These are phyloP conservation scores for Lordiphosa andalusiaca DNA, from an alignment of 2,888 invertebrate species.

Conservation along the genomic window DNA sequence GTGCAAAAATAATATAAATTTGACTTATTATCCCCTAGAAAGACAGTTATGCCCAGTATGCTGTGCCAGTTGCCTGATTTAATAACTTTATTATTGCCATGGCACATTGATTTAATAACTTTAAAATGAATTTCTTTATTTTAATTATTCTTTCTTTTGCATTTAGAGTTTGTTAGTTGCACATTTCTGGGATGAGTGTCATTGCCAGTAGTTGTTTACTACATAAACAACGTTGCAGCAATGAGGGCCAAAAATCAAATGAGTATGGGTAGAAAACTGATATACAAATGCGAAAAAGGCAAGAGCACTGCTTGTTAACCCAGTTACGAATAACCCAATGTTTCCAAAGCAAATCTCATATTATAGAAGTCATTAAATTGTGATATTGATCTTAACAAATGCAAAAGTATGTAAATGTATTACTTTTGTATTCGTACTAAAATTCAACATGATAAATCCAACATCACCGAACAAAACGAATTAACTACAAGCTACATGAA, in stretches of 20 bases:
- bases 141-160: constrained; percentile 44
- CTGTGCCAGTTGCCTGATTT: neutral
- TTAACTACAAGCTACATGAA: no score
- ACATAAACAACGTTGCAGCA: constrained; percentile 8
- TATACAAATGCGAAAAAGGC: constrained; percentile 2
- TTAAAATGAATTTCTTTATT: neutral
- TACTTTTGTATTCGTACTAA: no score
- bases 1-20: no score
- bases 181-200: constrained; percentile 84
- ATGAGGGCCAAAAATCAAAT: neutral
- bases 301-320: constrained; percentile 5
- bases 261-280: neutral
- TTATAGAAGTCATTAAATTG: no score
- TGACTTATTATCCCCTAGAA: no score
- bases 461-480: no score
- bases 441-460: no score
- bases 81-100: neutral
- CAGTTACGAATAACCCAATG: neutral
- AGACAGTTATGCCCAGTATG: no score
- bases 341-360: no score
- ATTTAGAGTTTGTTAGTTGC: constrained; percentile 82
- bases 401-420: no score
- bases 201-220: constrained; percentile 72
- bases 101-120: neutral
- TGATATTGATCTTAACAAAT: no score